Percentiles rank a stretch among this genome's conserved stretches.
phyloP scores from a whole-genome alignment of 2,797 vertebrate genomes.

The Chiroxiphia lanceolata region DNA sequence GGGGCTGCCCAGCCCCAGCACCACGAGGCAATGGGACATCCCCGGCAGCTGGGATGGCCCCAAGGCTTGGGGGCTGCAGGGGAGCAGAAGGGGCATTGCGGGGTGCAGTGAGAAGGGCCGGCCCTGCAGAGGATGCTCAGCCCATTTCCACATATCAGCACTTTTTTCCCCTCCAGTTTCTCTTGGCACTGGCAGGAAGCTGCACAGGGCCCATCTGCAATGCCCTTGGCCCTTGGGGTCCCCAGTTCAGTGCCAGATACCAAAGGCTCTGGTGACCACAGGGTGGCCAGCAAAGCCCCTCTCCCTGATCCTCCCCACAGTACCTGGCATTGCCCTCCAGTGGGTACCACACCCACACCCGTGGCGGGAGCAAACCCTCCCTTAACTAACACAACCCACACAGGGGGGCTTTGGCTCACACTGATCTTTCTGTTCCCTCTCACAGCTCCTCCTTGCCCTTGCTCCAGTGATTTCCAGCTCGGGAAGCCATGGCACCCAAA shows the following conservation, averaged over 20 bases:
- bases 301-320: not conserved
- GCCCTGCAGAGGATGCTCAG: not conserved
- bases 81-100: fast-evolving
- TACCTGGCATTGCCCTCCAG: fast-evolving
- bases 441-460: not conserved
- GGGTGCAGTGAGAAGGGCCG: not conserved
- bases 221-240: fast-evolving
- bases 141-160: not conserved
- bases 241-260: not conserved
- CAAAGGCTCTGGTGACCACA: not conserved
- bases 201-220: fast-evolving
- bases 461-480: not conserved
- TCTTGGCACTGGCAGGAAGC: not conserved
- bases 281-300: not conserved
- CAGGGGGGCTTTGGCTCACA: not conserved
- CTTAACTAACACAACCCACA: fast-evolving
- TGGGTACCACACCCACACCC: fast-evolving
- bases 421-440: not conserved
- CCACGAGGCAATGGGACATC: fast-evolving
- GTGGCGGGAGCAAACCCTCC: not conserved
- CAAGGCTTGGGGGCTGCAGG: not conserved
- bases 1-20: not conserved
- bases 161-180: not conserved
- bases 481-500: conserved; percentile 59
- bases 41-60: not conserved